phyloP scores from a whole-genome alignment of 2,888 invertebrate species.

The Aproaerema taeniolella region DNA sequence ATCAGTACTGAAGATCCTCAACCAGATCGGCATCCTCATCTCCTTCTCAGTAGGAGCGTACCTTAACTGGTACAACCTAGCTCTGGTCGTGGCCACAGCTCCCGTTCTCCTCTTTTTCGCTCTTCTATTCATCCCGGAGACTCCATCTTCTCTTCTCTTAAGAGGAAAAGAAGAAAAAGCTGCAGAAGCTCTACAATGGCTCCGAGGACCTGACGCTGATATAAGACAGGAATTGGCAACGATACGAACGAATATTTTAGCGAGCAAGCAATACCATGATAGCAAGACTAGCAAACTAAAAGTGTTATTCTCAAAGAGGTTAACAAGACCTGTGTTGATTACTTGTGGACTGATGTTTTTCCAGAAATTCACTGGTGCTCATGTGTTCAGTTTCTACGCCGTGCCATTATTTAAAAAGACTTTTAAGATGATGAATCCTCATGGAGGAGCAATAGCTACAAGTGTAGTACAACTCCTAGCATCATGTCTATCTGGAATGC shows the following conservation, averaged over 20 bases:
- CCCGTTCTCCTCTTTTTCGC: constrained; percentile 86
- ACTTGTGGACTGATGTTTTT: constrained; percentile 93
- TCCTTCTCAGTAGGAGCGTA: constrained; percentile 89
- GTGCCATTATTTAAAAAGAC: constrained; percentile 92
- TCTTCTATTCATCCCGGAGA: constrained; percentile 90
- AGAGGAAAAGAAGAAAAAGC: constrained; percentile 87
- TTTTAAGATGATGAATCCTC: constrained; percentile 86
- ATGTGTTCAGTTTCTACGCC: constrained; percentile 89
- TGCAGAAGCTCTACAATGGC: constrained; percentile 85
- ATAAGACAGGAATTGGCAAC: constrained; percentile 84
- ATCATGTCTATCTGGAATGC: constrained; percentile 86
- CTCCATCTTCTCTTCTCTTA: constrained; percentile 88
- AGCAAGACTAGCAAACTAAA: constrained; percentile 51
- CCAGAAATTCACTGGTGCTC: constrained; percentile 89
- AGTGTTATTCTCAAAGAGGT: constrained; percentile 55
- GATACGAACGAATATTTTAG: constrained; percentile 82
- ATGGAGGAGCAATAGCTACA: constrained; percentile 89
- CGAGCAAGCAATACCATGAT: constrained; percentile 58
- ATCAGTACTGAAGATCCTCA: constrained; percentile 89
- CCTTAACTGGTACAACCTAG: constrained; percentile 89
- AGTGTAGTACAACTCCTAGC: constrained; percentile 90
- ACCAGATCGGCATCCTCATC: constrained; percentile 89
- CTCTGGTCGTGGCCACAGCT: constrained; percentile 85
- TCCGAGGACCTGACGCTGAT: constrained; percentile 87
- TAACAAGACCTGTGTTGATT: constrained; percentile 84